Evolutionary conservation across 2,797 vertebrate genomes (phyloP), one percentile per base, ranked within the genome.

Genomic region (Tiaroga cobitis): DNA sequence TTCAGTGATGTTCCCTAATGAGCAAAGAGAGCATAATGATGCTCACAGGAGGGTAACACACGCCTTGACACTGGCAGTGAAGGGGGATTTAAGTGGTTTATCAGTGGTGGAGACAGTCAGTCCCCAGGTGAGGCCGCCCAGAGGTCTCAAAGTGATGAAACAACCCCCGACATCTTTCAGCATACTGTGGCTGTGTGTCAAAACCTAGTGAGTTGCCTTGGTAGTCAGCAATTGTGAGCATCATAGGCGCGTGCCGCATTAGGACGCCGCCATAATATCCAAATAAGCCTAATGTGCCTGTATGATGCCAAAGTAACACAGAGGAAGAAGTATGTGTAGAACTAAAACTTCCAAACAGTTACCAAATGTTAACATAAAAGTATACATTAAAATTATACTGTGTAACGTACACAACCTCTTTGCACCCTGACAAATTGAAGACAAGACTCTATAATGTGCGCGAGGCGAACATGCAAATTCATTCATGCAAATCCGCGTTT

Each of bases 121-220:
- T 67, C 77, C 56, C 84, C 19, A 61, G 76, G 54, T 37, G 76
- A 85, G 37, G 54, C 65, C 19, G 49, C 51, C 83, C 77, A 41
- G 41, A 73, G 69, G 69, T 41, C n/a, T 74, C 43, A 80, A 63
- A 65, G 43, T 85, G 84, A 85, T 85, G 84, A 85, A 85, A 85
- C 13, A 63, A 67, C 43, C 69, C n/a, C n/a, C n/a, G 26, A 80
- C 56, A 85, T 74, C 65, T 80, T 85, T 85, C 75, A 85, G 76
- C 51, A 84, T 34, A 37, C 67, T 46, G 15, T 13, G 75, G 39
- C 21, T 72, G 54, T 61, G 76, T 63, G 26, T 72, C 29, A 79
- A 85, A 79, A 46, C 49, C 75, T 49, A 43, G 24, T 9, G 19
- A n/a, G 39, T 41, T 34, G 5, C 49, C 83, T 70, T 56, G 8